Percentiles rank a stretch among this genome's conserved stretches.
phyloP scores from a whole-genome alignment of 2,888 invertebrate genomes.

The Harmothoe impar region DNA sequence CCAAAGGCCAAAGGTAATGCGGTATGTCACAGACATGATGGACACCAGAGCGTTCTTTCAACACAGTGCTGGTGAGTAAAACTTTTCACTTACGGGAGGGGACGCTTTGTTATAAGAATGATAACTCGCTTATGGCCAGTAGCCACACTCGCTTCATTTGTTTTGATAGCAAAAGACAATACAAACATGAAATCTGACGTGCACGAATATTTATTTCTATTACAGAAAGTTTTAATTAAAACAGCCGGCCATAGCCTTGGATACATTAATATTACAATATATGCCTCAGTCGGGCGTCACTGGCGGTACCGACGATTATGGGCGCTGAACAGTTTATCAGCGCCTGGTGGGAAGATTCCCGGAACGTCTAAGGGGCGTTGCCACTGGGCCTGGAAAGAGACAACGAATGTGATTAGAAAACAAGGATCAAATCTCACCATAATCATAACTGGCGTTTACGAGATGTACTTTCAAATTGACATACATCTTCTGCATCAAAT shows the following conservation, averaged over 20 bases:
- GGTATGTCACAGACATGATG: no score
- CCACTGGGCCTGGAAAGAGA: constrained; percentile 37
- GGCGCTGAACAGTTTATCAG: not conserved
- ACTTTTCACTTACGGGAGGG: no score
- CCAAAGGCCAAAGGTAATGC: no score
- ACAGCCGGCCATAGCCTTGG: not conserved
- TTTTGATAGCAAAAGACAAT: not conserved
- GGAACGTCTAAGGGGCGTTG: constrained; percentile 1
- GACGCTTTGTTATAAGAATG: no score
- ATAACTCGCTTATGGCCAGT: no score
- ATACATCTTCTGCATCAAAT: no score
- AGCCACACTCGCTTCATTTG: no score
- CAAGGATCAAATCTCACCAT: not conserved
- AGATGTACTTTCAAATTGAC: no score
- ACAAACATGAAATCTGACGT: constrained; percentile 12
- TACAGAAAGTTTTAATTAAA: constrained; percentile 16
- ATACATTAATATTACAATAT: not conserved
- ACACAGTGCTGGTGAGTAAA: no score
- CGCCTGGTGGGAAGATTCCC: not conserved
- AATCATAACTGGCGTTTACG: not conserved
- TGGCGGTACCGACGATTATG: not conserved
- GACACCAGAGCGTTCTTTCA: no score
- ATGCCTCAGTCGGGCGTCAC: not conserved
- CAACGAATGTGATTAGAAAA: not conserved
- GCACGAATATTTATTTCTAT: constrained; percentile 42